These are phyloP conservation scores for Iguana delicatissima DNA, from an alignment of 2,797 vertebrate genomes.

Conservation along the genomic window DNA sequence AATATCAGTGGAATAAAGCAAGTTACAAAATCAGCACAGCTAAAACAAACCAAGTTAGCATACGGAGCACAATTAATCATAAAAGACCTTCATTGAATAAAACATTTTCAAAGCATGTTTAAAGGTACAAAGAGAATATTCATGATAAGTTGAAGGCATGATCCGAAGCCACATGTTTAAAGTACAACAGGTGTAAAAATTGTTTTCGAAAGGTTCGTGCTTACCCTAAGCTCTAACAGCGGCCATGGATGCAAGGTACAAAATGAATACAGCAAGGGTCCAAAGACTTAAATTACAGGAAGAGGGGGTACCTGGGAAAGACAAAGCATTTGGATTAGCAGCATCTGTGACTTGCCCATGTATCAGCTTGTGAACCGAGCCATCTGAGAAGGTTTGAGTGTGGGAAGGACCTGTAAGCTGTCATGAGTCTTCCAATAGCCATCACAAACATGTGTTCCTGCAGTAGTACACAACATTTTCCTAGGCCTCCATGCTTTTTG, in stretches of 20 bases:
- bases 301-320: slow-evolving; percentile 67
- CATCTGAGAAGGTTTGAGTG: not conserved
- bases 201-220: not conserved
- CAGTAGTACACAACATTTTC: not conserved
- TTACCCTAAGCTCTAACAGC: slow-evolving; percentile 43
- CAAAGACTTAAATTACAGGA: slow-evolving; percentile 41
- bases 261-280: slow-evolving; percentile 57
- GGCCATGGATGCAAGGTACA: slow-evolving; percentile 10
- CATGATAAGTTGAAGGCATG: not conserved
- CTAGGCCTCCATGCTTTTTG: not conserved
- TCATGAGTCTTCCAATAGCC: not conserved
- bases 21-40: not conserved
- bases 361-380: not conserved
- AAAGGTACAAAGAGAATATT: not conserved
- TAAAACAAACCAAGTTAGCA: not conserved
- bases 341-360: not conserved
- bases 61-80: not conserved
- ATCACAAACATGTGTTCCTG: not conserved
- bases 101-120: not conserved
- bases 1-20: not conserved
- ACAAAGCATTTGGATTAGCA: slow-evolving; percentile 37
- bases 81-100: not conserved
- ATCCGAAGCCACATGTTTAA: not conserved
- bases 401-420: not conserved
- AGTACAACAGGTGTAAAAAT: not conserved